A percentile compares a stretch with the other conserved stretches of the same genome.
phyloP scores from a whole-genome alignment of 2,113 vertebrate species.

The Pagrus major region DNA sequence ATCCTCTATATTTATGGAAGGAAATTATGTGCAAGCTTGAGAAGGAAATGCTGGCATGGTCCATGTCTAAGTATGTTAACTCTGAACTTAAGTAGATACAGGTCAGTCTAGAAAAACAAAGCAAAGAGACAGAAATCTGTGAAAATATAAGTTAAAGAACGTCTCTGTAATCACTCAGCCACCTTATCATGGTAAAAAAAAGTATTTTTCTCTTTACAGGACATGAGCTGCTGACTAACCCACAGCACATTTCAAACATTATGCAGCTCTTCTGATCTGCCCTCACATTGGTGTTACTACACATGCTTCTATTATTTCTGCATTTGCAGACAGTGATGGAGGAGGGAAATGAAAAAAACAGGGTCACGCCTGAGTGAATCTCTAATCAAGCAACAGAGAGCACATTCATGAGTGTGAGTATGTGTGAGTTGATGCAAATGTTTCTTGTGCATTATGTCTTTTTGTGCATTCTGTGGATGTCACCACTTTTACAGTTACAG shows the following conservation, averaged over 20 bases:
- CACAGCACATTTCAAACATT: conserved; percentile 45
- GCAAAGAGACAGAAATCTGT: neutral
- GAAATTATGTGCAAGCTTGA: neutral
- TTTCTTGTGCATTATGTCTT: conserved; percentile 8
- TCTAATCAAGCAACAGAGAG: conserved; percentile 69
- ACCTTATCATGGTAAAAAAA: neutral
- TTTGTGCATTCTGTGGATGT: conserved; percentile 32
- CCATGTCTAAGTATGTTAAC: neutral
- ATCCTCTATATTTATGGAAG: too few species aligned
- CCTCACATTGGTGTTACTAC: conserved; percentile 34
- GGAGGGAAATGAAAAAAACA: conserved; percentile 7
- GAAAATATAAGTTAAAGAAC: neutral
- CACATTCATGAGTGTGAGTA: conserved; percentile 44
- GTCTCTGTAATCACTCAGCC: neutral
- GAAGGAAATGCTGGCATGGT: neutral
- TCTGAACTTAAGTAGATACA: neutral
- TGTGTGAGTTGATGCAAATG: conserved; percentile 42
- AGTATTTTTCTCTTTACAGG: conserved; percentile 9
- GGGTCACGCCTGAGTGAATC: conserved; percentile 39
- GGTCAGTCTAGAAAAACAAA: neutral
- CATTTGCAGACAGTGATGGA: conserved; percentile 9
- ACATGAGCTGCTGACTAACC: conserved; percentile 36
- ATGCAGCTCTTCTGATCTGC: conserved; percentile 11
- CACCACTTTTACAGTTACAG: conserved; percentile 26
- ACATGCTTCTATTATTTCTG: conserved; percentile 36